Base-by-base conservation (phyloP, 2,797 vertebrate species). In the Enteromius treurensis region DNA sequence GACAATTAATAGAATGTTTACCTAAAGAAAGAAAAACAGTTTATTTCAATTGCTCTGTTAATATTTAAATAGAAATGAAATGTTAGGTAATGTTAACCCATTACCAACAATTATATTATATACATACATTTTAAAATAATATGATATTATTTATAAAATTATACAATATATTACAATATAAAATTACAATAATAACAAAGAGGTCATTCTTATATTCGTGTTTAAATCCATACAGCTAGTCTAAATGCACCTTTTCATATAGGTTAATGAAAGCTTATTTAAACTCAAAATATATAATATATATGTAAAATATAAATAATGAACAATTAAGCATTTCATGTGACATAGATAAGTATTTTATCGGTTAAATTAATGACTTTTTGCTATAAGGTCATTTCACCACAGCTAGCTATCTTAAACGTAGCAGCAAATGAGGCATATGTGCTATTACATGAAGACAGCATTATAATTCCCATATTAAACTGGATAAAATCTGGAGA, bases 331-430 rank as follows among this genome's bases (percentile, higher is more conserved):
- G 11, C 34, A 40, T 10, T 37, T n/a, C 5, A 53, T n/a, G 9
- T 34, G 9, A 37, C 19, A 73, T 0, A 10, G 4, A 10, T 3
- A 29, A 32, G 29, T 34, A 62, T 60, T 37, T 37, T 8, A 60
- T 19, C 7, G 4, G 15, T 62, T 15, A 29, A 3, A 4, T 11
- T 13, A 21, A 64, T 47, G 1, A 9, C 4, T 34, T 64, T 32
- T 62, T 62, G 67, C 19, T 64, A 4, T 32, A 73, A 81, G 79
- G 79, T 73, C 79, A 71, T 60, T 42, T 45, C 3, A 73, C 17
- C 26, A 45, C 1, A 17, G 37, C 26, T 79, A 67, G 45, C 60
- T 62, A n/a, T n/a, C 37, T 45, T 34, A 58, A 55, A 70, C 67
- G 7, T 13, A 37, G 40, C 40, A 47, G 47, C 19, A 71, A 23